Evolutionary conservation across 2,888 invertebrate genomes (phyloP).

Genomic region (Cotesia congregata): DNA sequence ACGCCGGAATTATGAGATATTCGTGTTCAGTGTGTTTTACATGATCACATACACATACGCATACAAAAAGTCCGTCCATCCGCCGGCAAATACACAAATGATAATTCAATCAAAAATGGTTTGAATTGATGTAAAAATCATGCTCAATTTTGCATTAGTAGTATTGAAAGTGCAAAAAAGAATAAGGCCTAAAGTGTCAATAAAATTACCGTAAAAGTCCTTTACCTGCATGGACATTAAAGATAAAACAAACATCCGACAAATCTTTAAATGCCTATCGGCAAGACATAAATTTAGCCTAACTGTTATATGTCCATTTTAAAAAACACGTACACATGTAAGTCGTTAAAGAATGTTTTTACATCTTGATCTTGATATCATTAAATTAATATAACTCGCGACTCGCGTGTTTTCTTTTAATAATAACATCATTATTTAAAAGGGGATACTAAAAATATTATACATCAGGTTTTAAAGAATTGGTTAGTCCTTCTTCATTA

Average conservation of each 20-base stretch:
- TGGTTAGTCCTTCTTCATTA: conserved; percentile 43
- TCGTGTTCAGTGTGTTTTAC: conserved; percentile 54
- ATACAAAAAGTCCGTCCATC: conserved; percentile 11
- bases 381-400: conserved; percentile 18
- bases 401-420: conserved; percentile 29
- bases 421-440: conserved; percentile 30
- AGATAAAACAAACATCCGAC: conserved; percentile 7
- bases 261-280: conserved; percentile 25
- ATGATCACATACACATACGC: conserved; percentile 38
- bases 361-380: conserved; percentile 22
- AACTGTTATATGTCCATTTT: conserved; percentile 18
- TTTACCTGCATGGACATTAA: neutral
- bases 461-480: conserved; percentile 26
- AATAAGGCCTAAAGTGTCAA: neutral
- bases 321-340: conserved; percentile 18
- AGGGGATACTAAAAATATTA: conserved; percentile 9
- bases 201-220: neutral
- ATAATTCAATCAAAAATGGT: neutral
- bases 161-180: conserved; percentile 5
- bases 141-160: too few relatives aligned
- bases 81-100: neutral
- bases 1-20: conserved; percentile 65
- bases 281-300: conserved; percentile 30
- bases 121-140: neutral
- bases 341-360: conserved; percentile 9